A percentile compares a stretch with the other conserved stretches of the same genome.
Evolutionary conservation across 2,797 vertebrate species (phyloP).

Genomic region (Centropyge bicolor): DNA sequence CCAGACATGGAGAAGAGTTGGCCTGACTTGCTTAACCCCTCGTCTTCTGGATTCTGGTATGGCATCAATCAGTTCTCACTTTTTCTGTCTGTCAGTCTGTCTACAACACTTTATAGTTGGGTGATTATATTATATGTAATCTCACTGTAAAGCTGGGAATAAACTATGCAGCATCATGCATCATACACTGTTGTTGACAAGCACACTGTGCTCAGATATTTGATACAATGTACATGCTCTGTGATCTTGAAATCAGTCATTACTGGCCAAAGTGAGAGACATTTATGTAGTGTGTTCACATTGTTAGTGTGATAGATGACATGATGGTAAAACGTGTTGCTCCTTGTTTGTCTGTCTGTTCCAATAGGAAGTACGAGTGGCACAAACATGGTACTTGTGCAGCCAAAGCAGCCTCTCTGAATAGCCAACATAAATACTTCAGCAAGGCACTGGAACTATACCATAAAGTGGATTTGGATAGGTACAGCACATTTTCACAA

Average conservation of each 20-base stretch:
- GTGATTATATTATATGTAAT: not conserved
- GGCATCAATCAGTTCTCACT: not conserved
- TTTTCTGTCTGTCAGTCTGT: not conserved
- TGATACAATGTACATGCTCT: not conserved
- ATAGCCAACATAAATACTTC: conserved; percentile 95
- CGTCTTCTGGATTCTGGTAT: conserved; percentile 82
- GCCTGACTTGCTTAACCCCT: conserved; percentile 81
- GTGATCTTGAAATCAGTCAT: not conserved
- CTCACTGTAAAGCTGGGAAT: not conserved
- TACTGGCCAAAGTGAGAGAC: not conserved
- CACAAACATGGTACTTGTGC: conserved; percentile 96
- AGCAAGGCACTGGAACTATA: conserved; percentile 92
- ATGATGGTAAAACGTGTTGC: not conserved
- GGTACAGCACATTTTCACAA: conserved; percentile 75
- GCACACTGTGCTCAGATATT: not conserved
- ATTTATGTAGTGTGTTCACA: not conserved
- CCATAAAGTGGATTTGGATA: conserved; percentile 85
- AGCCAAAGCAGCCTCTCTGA: conserved; percentile 84
- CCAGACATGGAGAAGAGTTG: conserved; percentile 85
- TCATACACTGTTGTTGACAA: not conserved
- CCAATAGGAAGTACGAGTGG: conserved; percentile 95
- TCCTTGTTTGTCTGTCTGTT: conserved; percentile 20
- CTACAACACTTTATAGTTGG: not conserved
- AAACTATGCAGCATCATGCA: not conserved
- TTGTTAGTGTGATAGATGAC: not conserved